phyloP scores from a whole-genome alignment of 2,797 vertebrate species.

The Tarsius wallacei region DNA sequence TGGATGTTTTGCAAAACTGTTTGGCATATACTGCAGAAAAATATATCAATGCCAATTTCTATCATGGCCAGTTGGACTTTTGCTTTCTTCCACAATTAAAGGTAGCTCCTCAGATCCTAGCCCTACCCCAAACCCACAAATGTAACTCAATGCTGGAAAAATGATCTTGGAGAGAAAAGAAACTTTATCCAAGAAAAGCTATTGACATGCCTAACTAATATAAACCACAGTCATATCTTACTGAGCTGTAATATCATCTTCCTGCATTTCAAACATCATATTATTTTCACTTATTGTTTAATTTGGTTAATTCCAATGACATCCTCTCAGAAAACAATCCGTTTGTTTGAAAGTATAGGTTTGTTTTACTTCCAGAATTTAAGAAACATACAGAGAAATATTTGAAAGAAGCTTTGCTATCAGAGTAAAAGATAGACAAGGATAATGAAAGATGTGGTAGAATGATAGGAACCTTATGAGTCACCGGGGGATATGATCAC shows the following conservation, averaged over 20 bases:
- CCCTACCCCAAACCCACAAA: neutral
- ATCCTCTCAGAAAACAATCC: neutral
- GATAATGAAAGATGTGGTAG: neutral
- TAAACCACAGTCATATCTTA: neutral
- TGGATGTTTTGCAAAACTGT: neutral
- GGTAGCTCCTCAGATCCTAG: neutral
- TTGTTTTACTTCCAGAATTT: neutral
- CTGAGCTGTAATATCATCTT: neutral
- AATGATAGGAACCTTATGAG: neutral
- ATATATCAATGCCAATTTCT: neutral
- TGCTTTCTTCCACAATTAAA: neutral
- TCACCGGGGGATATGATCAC: neutral
- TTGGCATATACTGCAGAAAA: neutral
- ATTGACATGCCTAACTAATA: neutral
- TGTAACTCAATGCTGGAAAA: neutral
- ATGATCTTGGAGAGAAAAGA: neutral
- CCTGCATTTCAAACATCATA: neutral
- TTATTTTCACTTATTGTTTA: neutral
- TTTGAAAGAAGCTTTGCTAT: neutral
- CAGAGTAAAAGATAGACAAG: constrained; percentile 10
- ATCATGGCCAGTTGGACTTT: neutral
- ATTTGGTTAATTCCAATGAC: neutral
- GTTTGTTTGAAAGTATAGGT: neutral
- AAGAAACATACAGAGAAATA: neutral
- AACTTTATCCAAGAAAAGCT: neutral